phyloP scores from a whole-genome alignment of 92 coral and sea anemone genomes.

The Metridium senile region DNA sequence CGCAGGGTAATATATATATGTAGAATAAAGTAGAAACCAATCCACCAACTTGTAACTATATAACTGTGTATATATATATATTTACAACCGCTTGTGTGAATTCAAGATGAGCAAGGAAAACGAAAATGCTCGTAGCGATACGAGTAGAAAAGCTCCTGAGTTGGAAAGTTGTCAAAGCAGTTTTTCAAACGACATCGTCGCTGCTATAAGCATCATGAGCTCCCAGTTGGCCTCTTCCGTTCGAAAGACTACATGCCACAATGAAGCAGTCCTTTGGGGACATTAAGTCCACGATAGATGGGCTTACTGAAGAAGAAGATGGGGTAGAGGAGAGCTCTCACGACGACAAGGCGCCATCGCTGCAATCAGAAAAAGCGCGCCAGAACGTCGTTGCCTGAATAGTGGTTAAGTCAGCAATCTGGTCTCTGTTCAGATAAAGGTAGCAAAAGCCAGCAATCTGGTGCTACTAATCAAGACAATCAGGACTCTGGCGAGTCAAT shows the following conservation, averaged over 20 bases:
- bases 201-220: constrained; percentile 1
- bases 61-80: too few species aligned
- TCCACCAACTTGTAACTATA: too few species aligned
- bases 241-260: not conserved
- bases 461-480: constrained; percentile 6
- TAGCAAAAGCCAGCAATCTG: constrained; percentile 25
- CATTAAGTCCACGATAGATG: constrained; percentile 13
- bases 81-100: too few species aligned
- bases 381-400: not conserved
- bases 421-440: not conserved
- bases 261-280: constrained; percentile 10
- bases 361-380: constrained; percentile 25
- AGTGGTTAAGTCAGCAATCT: constrained; percentile 5
- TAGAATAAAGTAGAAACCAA: too few species aligned
- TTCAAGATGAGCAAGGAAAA: not conserved
- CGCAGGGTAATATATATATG: too few species aligned
- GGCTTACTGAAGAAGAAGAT: constrained; percentile 4
- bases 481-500: not conserved
- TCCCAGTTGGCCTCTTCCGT: not conserved
- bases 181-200: not conserved
- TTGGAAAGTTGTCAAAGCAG: not conserved
- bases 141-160: not conserved
- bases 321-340: not conserved
- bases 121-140: not conserved
- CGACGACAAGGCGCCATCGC: constrained; percentile 11